Evolutionary conservation across 2,113 vertebrate species (phyloP).

Genomic region (Etheostoma spectabile): DNA sequence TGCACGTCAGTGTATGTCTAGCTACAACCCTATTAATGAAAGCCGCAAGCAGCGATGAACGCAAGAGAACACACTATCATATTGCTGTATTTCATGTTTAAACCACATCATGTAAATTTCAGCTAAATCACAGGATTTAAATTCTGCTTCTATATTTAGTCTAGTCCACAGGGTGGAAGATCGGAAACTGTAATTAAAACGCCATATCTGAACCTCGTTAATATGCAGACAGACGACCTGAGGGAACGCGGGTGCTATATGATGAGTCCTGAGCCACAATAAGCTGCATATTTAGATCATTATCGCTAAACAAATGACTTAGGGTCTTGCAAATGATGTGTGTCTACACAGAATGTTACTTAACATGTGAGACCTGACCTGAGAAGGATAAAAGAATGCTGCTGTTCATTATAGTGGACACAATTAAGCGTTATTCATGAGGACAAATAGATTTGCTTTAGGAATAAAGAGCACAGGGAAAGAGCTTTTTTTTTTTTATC

Average conservation of each 20-base stretch:
- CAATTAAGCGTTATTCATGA: background rate
- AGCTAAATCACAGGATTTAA: too few species aligned
- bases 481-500: background rate
- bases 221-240: slow-evolving; percentile 55
- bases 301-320: slow-evolving; percentile 46
- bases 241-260: slow-evolving; percentile 30
- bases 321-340: slow-evolving; percentile 38
- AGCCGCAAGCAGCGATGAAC: too few species aligned
- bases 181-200: slow-evolving; percentile 65
- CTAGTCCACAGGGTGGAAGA: slow-evolving; percentile 38
- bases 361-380: slow-evolving; percentile 13
- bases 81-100: too few species aligned
- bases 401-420: background rate
- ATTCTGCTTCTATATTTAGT: slow-evolving; percentile 58
- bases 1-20: slow-evolving; percentile 13
- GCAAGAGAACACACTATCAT: too few species aligned
- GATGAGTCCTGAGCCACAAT: slow-evolving; percentile 48
- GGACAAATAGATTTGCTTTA: background rate
- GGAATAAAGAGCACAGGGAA: background rate
- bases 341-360: background rate
- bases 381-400: background rate
- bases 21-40: slow-evolving; percentile 56
- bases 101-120: too few species aligned
- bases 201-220: slow-evolving; percentile 51
- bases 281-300: slow-evolving; percentile 56